A percentile compares a stretch with the other conserved stretches of the same genome.
These are phyloP conservation scores for Muntiacus muntjak DNA, from an alignment of 2,113 vertebrate genomes.

Conservation along the genomic window DNA sequence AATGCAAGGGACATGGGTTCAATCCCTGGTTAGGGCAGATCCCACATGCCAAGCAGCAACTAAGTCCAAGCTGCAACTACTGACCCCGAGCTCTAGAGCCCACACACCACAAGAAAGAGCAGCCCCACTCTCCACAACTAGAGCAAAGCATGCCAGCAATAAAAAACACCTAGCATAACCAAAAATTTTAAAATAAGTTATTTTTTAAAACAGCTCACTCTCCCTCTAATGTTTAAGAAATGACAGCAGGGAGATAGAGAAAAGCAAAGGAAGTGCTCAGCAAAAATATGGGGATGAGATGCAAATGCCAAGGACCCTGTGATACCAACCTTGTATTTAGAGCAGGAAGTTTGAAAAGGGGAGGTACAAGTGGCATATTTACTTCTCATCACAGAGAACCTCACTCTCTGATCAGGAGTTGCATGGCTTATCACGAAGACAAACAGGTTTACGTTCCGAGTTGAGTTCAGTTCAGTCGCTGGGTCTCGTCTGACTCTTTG, in stretches of 20 bases:
- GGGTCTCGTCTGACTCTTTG: not conserved
- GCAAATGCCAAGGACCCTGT: not conserved
- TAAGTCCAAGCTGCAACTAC: not conserved
- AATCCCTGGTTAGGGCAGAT: not conserved
- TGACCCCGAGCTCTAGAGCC: not conserved
- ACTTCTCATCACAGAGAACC: not conserved
- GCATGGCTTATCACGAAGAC: not conserved
- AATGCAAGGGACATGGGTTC: not conserved
- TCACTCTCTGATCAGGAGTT: not conserved
- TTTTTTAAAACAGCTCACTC: not conserved
- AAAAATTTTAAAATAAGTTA: not conserved
- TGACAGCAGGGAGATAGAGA: not conserved
- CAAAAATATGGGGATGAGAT: not conserved
- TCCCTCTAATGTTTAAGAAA: not conserved
- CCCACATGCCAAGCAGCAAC: not conserved
- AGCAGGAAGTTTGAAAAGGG: not conserved
- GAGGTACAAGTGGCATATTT: not conserved
- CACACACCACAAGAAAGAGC: not conserved
- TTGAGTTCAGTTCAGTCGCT: not conserved
- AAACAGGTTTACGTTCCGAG: slow-evolving; percentile 9
- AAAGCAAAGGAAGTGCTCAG: not conserved
- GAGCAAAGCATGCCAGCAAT: not conserved
- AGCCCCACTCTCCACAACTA: not conserved
- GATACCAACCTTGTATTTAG: not conserved
- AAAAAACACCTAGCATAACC: not conserved